Evolutionary conservation across 1,140 invertebrate genomes (phyloP).

Genomic region (Drosophila ercepeae): DNA sequence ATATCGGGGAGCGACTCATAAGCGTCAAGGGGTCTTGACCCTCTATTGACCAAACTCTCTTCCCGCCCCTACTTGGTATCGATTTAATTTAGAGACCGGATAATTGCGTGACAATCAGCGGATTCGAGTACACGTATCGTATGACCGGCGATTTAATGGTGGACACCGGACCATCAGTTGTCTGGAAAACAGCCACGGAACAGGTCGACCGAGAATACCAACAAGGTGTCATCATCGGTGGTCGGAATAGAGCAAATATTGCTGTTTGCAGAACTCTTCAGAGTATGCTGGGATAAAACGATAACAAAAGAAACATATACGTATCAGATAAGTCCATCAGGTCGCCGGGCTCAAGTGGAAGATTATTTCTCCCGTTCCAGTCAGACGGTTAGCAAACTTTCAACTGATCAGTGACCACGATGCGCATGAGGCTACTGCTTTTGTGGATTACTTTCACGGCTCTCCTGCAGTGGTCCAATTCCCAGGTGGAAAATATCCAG

Average conservation of each 20-base stretch:
- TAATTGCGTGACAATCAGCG: constrained; percentile 79
- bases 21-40: constrained; percentile 11
- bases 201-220: constrained; percentile 13
- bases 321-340: constrained; percentile 27
- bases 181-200: constrained; percentile 27
- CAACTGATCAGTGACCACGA: constrained; percentile 20
- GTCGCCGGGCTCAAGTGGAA: constrained; percentile 5
- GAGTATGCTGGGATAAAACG: constrained; percentile 21
- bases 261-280: constrained; percentile 56
- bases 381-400: constrained; percentile 21
- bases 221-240: not conserved
- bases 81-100: constrained; percentile 66
- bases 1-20: constrained; percentile 9
- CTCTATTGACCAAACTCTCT: not conserved
- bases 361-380: not conserved
- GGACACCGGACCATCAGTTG: constrained; percentile 44
- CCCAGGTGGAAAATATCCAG: constrained; percentile 23
- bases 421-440: constrained; percentile 27
- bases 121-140: constrained; percentile 49
- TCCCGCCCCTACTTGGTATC: constrained; percentile 33
- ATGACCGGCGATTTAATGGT: constrained; percentile 49
- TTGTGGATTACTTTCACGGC: constrained; percentile 37
- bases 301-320: constrained; percentile 25
- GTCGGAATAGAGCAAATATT: constrained; percentile 4
- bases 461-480: constrained; percentile 31